Conservation (phyloP, 1,140 invertebrate species). For the Drosophila mayri region DNA sequence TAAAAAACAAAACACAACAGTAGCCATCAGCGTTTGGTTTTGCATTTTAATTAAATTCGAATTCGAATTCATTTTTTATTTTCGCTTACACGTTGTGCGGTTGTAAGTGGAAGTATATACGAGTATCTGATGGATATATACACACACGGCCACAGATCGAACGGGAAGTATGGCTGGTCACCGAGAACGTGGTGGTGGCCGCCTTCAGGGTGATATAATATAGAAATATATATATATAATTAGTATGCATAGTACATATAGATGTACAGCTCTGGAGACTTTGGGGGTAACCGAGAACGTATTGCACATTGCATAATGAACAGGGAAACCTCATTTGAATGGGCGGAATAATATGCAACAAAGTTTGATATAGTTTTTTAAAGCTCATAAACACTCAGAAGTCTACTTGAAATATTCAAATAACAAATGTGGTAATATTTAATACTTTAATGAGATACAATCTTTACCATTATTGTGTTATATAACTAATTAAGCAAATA, state of each 20-base stretch:
- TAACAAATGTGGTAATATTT: no score
- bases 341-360: not conserved
- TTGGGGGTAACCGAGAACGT: constrained; percentile 6
- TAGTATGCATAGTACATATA: constrained; percentile 61
- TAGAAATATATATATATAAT: constrained; percentile 48
- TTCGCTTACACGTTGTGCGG: constrained; percentile 15
- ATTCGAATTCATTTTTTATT: constrained; percentile 7
- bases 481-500: not conserved
- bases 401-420: no score
- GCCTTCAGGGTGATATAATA: constrained; percentile 48
- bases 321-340: constrained; percentile 20
- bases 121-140: constrained; percentile 50
- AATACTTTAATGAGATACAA: not conserved
- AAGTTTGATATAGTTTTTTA: not conserved
- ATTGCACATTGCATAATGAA: constrained; percentile 37
- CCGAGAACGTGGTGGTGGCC: constrained; percentile 48
- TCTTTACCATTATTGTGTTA: not conserved
- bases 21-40: constrained; percentile 36
- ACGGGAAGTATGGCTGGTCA: constrained; percentile 45
- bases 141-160: constrained; percentile 29
- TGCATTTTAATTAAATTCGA: constrained; percentile 60
- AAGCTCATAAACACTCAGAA: no score
- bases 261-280: constrained; percentile 11
- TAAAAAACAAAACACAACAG: constrained; percentile 25
- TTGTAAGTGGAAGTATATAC: constrained; percentile 43